Conservation (phyloP, 2,888 invertebrate species). For the Heliconius hortense region DNA sequence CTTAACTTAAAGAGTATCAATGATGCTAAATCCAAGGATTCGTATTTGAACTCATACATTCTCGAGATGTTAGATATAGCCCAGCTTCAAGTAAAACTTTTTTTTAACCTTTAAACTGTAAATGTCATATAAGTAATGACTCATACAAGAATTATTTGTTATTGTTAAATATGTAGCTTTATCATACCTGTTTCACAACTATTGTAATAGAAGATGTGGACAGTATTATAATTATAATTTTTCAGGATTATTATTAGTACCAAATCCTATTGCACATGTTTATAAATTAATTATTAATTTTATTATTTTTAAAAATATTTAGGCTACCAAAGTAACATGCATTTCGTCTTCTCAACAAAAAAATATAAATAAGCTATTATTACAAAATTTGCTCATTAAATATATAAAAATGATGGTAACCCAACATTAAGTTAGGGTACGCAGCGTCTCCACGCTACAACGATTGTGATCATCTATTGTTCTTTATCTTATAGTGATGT, state of each 20-base stretch:
- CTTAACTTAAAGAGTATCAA: background rate
- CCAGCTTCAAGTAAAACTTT: background rate
- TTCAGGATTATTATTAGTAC: no score
- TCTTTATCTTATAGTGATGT: slow-evolving; percentile 57
- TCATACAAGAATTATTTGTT: background rate
- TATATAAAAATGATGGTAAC: slow-evolving; percentile 28
- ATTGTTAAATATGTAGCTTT: background rate
- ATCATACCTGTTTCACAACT: background rate
- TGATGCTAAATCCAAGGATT: background rate
- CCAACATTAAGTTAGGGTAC: slow-evolving; percentile 65
- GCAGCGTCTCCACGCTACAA: slow-evolving; percentile 61
- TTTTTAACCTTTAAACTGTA: background rate
- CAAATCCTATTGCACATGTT: no score
- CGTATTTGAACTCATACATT: background rate
- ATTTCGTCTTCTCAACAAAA: no score
- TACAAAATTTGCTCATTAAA: background rate
- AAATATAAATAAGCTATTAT: no score
- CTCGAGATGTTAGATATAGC: background rate
- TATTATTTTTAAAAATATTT: background rate
- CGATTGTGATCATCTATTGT: slow-evolving; percentile 72
- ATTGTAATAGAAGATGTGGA: background rate
- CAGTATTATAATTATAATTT: no score
- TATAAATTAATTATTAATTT: no score
- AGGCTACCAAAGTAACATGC: background rate
- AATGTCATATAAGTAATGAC: slow-evolving; percentile 9